Conservation (phyloP, 2,888 invertebrate genomes). For the Zelleria hepariella region DNA sequence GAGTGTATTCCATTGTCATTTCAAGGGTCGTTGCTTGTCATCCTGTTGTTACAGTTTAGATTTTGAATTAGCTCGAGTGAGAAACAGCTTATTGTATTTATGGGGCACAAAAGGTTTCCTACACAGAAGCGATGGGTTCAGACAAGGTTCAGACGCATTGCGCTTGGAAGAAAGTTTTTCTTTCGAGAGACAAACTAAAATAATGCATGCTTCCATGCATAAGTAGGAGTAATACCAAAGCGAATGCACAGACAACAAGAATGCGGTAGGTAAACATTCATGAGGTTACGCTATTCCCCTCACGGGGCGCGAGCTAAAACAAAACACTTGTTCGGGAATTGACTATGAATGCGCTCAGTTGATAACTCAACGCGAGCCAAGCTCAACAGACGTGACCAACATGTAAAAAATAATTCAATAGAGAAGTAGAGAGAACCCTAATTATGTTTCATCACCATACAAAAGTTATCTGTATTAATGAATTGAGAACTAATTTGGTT, state of each 20-base stretch:
- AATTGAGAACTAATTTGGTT: background rate
- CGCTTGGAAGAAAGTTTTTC: background rate
- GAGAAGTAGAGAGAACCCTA: background rate
- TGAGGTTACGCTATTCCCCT: background rate
- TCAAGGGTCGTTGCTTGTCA: constrained; percentile 23
- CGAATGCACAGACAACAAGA: background rate
- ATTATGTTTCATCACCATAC: background rate
- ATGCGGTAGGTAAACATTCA: constrained; percentile 2
- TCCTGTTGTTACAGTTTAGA: constrained; percentile 1
- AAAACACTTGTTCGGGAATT: background rate
- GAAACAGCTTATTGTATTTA: background rate
- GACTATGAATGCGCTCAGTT: background rate
- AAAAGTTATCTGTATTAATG: background rate
- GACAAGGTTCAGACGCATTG: background rate
- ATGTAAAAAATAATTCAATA: background rate
- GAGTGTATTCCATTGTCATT: constrained; percentile 44
- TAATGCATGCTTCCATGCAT: background rate
- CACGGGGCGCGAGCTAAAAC: background rate
- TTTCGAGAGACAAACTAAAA: background rate
- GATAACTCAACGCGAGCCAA: background rate
- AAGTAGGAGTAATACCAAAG: background rate
- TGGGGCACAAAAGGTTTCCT: background rate
- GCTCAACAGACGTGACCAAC: background rate
- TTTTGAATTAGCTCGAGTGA: background rate
- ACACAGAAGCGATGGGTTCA: background rate